A percentile compares a stretch with the other conserved stretches of the same genome.
Evolutionary conservation across 2,113 vertebrate species (phyloP).

Genomic region (Oncorhynchus kisutch): DNA sequence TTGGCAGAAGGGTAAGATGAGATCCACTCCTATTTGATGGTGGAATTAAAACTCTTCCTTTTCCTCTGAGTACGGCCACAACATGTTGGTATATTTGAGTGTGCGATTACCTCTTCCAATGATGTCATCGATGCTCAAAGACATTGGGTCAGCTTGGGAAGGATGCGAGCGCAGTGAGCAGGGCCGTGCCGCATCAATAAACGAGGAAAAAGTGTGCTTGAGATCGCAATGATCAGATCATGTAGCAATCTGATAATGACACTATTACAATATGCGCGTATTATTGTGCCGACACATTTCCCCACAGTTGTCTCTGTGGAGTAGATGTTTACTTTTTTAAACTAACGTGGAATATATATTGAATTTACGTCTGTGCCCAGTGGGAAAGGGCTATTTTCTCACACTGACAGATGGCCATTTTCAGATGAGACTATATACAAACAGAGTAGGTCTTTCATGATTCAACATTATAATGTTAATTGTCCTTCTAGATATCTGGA

Average conservation of each 20-base stretch:
- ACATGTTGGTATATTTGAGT: constrained; percentile 20
- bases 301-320: background rate
- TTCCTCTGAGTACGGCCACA: background rate
- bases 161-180: background rate
- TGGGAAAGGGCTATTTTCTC: too few species aligned
- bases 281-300: background rate
- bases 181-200: constrained; percentile 67
- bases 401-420: too few species aligned
- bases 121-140: constrained; percentile 52
- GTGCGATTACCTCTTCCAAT: constrained; percentile 10
- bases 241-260: background rate
- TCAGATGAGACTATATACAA: background rate
- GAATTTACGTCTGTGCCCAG: too few species aligned
- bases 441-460: background rate
- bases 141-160: constrained; percentile 43
- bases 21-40: constrained; percentile 30
- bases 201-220: constrained; percentile 49
- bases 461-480: background rate
- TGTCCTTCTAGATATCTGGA: background rate
- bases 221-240: constrained; percentile 30
- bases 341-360: background rate
- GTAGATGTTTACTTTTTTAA: background rate
- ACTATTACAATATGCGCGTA: background rate
- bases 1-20: constrained; percentile 65
- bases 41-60: constrained; percentile 21